Evolutionary conservation across 2,797 vertebrate species (phyloP).

Genomic region (Eupleurogrammus muticus): DNA sequence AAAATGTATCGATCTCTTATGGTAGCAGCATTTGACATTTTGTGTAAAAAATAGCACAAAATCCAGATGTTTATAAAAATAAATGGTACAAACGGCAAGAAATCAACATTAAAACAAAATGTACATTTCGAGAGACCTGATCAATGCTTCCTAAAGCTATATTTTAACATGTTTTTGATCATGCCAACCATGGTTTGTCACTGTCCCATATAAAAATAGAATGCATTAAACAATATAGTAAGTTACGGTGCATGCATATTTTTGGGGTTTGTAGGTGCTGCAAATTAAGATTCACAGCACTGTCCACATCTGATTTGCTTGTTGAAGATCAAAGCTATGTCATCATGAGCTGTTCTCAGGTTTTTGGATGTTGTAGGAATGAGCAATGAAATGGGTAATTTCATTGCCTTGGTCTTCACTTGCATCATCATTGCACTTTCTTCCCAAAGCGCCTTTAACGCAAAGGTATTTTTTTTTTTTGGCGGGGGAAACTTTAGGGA

Average conservation of each 20-base stretch:
- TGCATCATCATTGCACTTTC: slow-evolving; percentile 65
- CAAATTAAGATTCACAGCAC: slow-evolving; percentile 38
- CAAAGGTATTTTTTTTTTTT: background rate
- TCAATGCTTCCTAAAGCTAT: too few species aligned
- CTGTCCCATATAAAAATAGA: background rate
- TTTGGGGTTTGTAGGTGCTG: slow-evolving; percentile 1
- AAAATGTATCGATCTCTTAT: too few species aligned
- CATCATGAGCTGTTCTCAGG: slow-evolving; percentile 53
- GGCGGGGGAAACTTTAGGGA: background rate
- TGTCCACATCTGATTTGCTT: slow-evolving; percentile 46
- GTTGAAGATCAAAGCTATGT: slow-evolving; percentile 70
- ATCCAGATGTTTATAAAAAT: too few species aligned
- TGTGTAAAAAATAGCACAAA: too few species aligned
- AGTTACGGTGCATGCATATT: background rate
- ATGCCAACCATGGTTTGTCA: too few species aligned
- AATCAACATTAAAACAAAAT: too few species aligned
- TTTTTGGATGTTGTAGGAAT: slow-evolving; percentile 41
- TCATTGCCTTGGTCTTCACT: slow-evolving; percentile 49
- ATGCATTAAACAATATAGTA: background rate
- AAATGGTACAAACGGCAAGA: too few species aligned
- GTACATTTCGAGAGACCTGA: too few species aligned
- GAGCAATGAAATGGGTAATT: slow-evolving; percentile 49
- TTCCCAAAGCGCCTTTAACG: slow-evolving; percentile 46
- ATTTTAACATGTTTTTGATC: too few species aligned
- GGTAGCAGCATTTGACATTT: too few species aligned